These are phyloP conservation scores for Phanerotoma sp. DNA, from an alignment of 2,888 invertebrate species.

Conservation along the genomic window DNA sequence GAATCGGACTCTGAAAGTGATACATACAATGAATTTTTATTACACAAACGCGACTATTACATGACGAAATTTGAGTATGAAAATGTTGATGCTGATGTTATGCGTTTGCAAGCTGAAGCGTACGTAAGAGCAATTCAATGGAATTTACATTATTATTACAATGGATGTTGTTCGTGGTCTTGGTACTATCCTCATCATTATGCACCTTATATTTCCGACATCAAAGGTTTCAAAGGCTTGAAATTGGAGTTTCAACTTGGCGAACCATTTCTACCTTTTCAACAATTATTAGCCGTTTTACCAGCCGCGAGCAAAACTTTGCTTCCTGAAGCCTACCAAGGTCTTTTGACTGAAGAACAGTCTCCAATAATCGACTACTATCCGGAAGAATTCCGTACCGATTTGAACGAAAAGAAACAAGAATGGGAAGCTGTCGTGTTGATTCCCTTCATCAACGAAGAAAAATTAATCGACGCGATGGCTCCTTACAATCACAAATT, in stretches of 20 bases:
- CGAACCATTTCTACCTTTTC: conserved; percentile 88
- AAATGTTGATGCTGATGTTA: conserved; percentile 72
- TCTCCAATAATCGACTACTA: conserved; percentile 90
- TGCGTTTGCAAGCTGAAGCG: conserved; percentile 79
- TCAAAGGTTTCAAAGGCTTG: conserved; percentile 76
- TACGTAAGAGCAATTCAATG: conserved; percentile 95
- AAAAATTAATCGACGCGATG: conserved; percentile 66
- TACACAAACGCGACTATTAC: conserved; percentile 90
- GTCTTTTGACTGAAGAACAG: conserved; percentile 73
- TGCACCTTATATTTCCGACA: conserved; percentile 93
- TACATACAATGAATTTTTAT: conserved; percentile 71
- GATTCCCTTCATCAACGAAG: conserved; percentile 91
- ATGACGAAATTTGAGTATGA: conserved; percentile 82
- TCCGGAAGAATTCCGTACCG: conserved; percentile 86
- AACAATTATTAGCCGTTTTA: conserved; percentile 85
- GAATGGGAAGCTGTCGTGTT: conserved; percentile 97
- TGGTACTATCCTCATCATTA: conserved; percentile 99
- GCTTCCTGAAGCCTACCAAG: conserved; percentile 75
- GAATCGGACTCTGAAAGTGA: conserved; percentile 50
- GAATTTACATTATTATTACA: conserved; percentile 95
- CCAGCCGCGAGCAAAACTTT: conserved; percentile 82
- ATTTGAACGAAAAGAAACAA: conserved; percentile 92
- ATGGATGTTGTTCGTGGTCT: conserved; percentile 96
- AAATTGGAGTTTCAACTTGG: conserved; percentile 82
- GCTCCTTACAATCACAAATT: conserved; percentile 66